Percentiles rank a stretch among this genome's conserved stretches.
These are phyloP conservation scores for Megaceryle torquata DNA, from an alignment of 2,113 vertebrate species.

Conservation along the genomic window DNA sequence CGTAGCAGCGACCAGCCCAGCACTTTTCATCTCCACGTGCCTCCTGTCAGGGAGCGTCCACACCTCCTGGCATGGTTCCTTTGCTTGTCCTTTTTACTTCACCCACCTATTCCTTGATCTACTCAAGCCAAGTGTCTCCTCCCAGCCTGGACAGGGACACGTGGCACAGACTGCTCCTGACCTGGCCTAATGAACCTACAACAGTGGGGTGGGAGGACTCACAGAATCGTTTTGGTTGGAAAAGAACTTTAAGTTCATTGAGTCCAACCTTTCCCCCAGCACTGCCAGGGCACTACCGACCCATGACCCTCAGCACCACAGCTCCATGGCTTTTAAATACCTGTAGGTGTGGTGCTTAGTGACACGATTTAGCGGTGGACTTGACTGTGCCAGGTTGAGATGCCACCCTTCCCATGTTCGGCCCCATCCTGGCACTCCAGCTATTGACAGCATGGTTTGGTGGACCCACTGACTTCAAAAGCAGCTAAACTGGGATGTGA, in stretches of 20 bases:
- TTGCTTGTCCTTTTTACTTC: neutral
- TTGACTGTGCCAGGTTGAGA: neutral
- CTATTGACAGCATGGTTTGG: neutral
- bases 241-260: neutral
- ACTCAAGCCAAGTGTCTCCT: neutral
- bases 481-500: neutral
- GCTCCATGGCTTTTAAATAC: neutral
- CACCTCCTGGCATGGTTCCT: neutral
- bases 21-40: fast-evolving
- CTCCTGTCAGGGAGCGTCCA: neutral
- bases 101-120: neutral
- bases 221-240: neutral
- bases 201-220: neutral
- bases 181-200: neutral
- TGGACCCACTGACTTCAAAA: neutral
- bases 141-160: neutral
- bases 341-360: neutral
- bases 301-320: neutral
- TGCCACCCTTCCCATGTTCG: fast-evolving
- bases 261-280: neutral
- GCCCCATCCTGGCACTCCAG: neutral
- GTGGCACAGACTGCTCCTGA: neutral
- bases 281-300: neutral
- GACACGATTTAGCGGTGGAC: neutral
- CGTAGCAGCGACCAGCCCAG: neutral